These are phyloP conservation scores for Cygnus atratus DNA, from an alignment of 2,113 vertebrate genomes.

Conservation along the genomic window DNA sequence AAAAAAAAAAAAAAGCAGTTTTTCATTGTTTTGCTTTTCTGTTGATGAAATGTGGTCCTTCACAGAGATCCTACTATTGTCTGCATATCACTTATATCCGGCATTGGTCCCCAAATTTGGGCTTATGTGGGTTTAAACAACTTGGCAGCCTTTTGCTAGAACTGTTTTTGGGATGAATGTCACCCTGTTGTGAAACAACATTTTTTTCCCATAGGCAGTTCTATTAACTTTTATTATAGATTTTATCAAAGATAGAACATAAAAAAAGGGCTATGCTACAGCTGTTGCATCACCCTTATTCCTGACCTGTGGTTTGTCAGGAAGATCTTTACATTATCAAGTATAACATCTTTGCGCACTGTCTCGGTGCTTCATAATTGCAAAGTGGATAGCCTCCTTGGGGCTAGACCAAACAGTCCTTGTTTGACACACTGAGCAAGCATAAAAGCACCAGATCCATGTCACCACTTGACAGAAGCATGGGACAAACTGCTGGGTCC, in stretches of 20 bases:
- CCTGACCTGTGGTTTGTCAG: neutral
- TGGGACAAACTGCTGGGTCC: neutral
- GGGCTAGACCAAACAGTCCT: neutral
- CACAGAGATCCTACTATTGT: neutral
- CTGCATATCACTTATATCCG: neutral
- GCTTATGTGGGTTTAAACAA: neutral
- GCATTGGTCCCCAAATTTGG: neutral
- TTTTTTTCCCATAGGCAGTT: neutral
- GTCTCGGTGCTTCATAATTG: neutral
- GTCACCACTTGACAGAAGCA: constrained; percentile 16
- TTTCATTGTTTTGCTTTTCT: neutral
- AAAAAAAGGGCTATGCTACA: neutral
- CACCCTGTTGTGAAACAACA: neutral
- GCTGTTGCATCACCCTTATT: neutral
- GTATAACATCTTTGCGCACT: neutral
- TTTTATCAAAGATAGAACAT: neutral
- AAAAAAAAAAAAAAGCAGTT: neutral
- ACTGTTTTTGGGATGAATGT: neutral
- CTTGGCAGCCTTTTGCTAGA: neutral
- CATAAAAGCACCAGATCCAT: neutral
- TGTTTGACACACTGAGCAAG: neutral
- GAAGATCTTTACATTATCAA: neutral
- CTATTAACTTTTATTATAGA: neutral
- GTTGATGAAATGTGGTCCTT: neutral
- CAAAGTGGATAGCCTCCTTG: neutral